These are phyloP conservation scores for Corydoras maculifer DNA, from an alignment of 2,113 vertebrate species.

Conservation along the genomic window DNA sequence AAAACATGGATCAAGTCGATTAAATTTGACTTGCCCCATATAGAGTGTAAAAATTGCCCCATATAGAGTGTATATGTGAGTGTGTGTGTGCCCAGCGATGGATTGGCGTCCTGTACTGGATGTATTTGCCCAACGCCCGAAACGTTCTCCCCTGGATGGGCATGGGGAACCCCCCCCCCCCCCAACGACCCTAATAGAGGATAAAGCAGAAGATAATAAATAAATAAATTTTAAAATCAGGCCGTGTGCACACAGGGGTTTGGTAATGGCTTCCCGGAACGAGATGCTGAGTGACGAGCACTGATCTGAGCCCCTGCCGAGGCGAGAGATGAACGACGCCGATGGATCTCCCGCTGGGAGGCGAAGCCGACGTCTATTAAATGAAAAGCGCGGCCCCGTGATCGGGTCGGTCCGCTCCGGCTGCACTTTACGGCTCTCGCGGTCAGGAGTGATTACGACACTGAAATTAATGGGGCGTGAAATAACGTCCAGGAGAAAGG, in stretches of 20 bases:
- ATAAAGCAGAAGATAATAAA: too few species aligned
- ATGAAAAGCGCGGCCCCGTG: slow-evolving; percentile 13
- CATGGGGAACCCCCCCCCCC: too few species aligned
- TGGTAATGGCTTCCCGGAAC: slow-evolving; percentile 8
- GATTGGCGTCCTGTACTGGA: too few species aligned
- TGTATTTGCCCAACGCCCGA: too few species aligned
- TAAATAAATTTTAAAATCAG: too few species aligned
- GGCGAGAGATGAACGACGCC: neutral
- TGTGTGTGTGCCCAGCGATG: too few species aligned
- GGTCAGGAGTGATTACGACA: slow-evolving; percentile 45
- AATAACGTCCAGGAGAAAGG: slow-evolving; percentile 48
- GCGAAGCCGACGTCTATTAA: slow-evolving; percentile 26
- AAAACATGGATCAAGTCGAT: too few species aligned
- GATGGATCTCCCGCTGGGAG: neutral
- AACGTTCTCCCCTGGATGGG: too few species aligned
- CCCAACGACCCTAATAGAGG: too few species aligned
- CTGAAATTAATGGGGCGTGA: slow-evolving; percentile 57
- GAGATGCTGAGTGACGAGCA: slow-evolving; percentile 10
- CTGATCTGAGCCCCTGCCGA: slow-evolving; percentile 4
- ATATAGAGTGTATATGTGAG: too few species aligned
- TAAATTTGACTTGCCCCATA: too few species aligned
- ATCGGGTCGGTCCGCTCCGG: slow-evolving; percentile 40
- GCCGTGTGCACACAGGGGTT: slow-evolving; percentile 9
- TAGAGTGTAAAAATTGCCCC: too few species aligned
- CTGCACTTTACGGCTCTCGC: slow-evolving; percentile 38